A percentile compares a stretch with the other conserved stretches of the same genome.
Conservation (phyloP, 2,888 invertebrate species). For the Abrostola triplasia region DNA sequence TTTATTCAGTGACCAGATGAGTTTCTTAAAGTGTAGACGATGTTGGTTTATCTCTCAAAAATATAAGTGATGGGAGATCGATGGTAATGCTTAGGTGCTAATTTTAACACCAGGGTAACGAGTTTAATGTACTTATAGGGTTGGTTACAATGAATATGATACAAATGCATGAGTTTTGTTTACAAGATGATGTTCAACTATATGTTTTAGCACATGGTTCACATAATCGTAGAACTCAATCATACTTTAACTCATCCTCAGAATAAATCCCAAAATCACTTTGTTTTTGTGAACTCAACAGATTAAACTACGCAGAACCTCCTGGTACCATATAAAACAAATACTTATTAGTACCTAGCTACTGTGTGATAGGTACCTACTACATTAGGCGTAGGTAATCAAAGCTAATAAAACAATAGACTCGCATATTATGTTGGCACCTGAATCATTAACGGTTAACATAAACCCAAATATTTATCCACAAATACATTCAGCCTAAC, state of each 20-base stretch:
- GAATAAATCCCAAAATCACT: too few relatives aligned
- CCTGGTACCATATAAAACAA: too few relatives aligned
- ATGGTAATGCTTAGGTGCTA: constrained; percentile 14
- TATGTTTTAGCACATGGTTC: too few relatives aligned
- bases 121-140: too few relatives aligned
- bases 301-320: too few relatives aligned
- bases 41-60: constrained; percentile 20
- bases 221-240: too few relatives aligned
- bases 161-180: too few relatives aligned
- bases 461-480: constrained; percentile 6
- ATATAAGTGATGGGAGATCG: constrained; percentile 19
- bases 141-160: too few relatives aligned
- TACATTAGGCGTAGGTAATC: not conserved
- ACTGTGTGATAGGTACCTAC: not conserved
- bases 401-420: not conserved
- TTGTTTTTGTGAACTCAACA: too few relatives aligned
- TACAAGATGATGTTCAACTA: too few relatives aligned
- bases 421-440: not conserved
- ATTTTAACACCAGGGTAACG: not conserved
- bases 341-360: not conserved
- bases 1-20: constrained; percentile 58
- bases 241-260: too few relatives aligned
- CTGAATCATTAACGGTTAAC: constrained; percentile 1
- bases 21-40: constrained; percentile 18
- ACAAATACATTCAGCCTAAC: constrained; percentile 13